A percentile compares a stretch with the other conserved stretches of the same genome.
phyloP scores from a whole-genome alignment of 2,797 vertebrate genomes.

The Gallinago nigripennis region DNA sequence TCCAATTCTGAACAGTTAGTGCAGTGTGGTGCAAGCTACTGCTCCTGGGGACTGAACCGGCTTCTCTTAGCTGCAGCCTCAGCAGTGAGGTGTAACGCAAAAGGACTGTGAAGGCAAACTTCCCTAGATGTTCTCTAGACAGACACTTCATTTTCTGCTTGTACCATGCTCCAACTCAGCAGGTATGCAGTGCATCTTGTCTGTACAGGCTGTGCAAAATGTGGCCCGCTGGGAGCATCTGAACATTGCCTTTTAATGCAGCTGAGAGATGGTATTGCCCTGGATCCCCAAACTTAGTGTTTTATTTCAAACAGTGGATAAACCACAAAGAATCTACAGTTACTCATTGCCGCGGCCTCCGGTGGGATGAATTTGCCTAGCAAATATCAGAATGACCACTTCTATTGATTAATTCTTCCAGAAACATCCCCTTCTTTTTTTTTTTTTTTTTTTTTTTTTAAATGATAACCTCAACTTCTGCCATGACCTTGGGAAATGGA shows the following conservation, averaged over 20 bases:
- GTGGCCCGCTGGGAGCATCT: background rate
- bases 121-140: background rate
- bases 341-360: background rate
- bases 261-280: background rate
- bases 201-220: background rate
- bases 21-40: background rate
- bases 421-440: rapidly evolving
- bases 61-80: background rate
- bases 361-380: background rate
- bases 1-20: background rate
- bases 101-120: background rate
- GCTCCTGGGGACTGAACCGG: background rate
- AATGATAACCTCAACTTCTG: background rate
- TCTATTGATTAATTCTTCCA: background rate
- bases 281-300: background rate
- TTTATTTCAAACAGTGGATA: background rate
- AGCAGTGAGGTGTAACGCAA: background rate
- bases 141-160: background rate
- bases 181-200: background rate
- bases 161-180: background rate
- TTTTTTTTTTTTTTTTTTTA: background rate
- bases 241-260: background rate
- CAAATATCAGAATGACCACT: background rate
- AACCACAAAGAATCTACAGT: background rate
- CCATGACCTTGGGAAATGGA: background rate